These are phyloP conservation scores for Rhabdomys dilectus DNA, from an alignment of 2,113 vertebrate species.

Conservation along the genomic window DNA sequence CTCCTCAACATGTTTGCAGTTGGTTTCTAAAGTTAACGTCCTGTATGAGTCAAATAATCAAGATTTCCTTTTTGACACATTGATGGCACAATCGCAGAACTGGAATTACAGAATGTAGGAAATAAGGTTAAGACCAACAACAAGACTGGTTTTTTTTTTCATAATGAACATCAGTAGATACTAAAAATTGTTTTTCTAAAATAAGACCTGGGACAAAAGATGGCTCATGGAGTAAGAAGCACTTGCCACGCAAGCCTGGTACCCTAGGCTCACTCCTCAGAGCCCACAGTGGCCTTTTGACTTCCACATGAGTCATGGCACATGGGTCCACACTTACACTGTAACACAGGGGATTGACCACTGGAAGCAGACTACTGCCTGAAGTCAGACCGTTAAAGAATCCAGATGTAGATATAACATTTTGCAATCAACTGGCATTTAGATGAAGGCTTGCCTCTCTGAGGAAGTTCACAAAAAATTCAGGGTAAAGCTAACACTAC, in stretches of 20 bases:
- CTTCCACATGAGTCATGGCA: background rate
- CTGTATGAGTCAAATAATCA: conserved; percentile 54
- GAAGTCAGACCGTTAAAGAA: background rate
- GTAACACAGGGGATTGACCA: background rate
- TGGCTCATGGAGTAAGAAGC: background rate
- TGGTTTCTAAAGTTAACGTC: conserved; percentile 38
- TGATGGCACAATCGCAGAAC: conserved; percentile 52
- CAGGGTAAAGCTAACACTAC: conserved; percentile 56
- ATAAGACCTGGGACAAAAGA: background rate
- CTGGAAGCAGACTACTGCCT: conserved; percentile 34
- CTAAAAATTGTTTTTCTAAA: conserved; percentile 38
- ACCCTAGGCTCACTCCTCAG: background rate
- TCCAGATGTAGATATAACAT: conserved; percentile 39
- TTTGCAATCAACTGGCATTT: conserved; percentile 45
- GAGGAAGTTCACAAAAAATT: conserved; percentile 38
- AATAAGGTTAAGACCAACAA: conserved; percentile 38
- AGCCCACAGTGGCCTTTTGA: background rate
- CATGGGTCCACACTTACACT: background rate
- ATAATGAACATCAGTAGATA: conserved; percentile 13
- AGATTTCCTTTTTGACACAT: conserved; percentile 24
- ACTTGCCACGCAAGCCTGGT: background rate
- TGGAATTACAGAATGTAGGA: background rate
- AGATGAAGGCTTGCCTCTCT: conserved; percentile 65
- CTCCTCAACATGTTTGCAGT: background rate
- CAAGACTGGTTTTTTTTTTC: background rate